Evolutionary conservation across 2,797 vertebrate species (phyloP).

Genomic region (Acanthornis magna): DNA sequence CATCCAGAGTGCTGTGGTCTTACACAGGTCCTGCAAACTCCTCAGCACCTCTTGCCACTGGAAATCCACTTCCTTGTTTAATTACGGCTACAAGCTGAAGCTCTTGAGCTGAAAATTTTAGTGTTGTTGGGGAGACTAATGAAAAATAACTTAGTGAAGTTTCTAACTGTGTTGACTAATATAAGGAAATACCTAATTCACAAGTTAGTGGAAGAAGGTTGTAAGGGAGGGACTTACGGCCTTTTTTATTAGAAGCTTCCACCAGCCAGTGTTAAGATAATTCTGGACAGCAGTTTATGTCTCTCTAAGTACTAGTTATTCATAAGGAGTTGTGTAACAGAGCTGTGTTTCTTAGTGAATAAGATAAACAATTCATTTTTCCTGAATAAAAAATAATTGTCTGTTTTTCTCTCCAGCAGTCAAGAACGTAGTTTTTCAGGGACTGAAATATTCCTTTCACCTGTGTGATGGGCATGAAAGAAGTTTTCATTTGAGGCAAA

Average conservation of each 20-base stretch:
- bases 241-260: not conserved
- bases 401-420: not conserved
- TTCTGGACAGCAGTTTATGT: not conserved
- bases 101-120: not conserved
- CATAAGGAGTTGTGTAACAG: not conserved
- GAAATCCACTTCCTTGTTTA: not conserved
- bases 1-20: not conserved
- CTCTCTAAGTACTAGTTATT: not conserved
- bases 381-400: not conserved
- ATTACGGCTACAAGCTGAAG: not conserved
- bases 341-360: not conserved
- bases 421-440: not conserved
- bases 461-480: not conserved
- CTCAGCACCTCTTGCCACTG: not conserved
- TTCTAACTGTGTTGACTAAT: not conserved
- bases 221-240: not conserved
- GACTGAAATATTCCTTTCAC: not conserved
- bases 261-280: not conserved
- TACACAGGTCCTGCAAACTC: not conserved
- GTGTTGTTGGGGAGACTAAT: not conserved
- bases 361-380: not conserved
- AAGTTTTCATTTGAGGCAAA: not conserved
- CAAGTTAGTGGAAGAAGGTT: not conserved
- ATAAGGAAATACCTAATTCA: not conserved
- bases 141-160: not conserved